Base-by-base conservation (phyloP, 2,888 invertebrate genomes). In the Matsumyia berberina region DNA sequence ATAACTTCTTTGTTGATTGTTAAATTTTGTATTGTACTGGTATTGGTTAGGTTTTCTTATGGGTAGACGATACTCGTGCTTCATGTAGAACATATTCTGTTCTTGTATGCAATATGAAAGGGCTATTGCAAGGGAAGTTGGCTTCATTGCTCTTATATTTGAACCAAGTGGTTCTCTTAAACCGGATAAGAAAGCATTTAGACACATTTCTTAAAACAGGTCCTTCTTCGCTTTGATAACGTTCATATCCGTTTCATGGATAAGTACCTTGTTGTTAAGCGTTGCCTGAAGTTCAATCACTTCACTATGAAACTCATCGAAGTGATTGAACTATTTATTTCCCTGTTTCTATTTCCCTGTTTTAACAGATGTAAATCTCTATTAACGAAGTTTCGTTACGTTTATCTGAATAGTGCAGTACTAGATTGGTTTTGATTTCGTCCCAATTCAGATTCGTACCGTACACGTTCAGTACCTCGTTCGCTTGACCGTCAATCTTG, bases 91-190 rank as follows among this genome's bases (percentile, higher is more conserved):
- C 12, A 69, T 86, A 3, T 79, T 83, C 12, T 74, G 66, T 74
- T 86, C 86, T 31, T 76, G 31, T 8, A 87, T 73, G 8, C 87
- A 86, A 8, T 37, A 80, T 5, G 70, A 55, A 11, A 86, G 78
- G 15, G 82, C 86, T 39, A 42, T 69, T 9, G 80, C 66, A 6
- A 87, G 19, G 0, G 80, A 74, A 11, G 33, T 24, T n/a, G 87
- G 83, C 44, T 72, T 77, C 79, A 85, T 87, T 15, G 86, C 81
- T 66, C 81, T 77, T 33, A 87, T 81, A 2, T 53, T 81, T 5
- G 86, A 86, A 7, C 86, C 78, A 1, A 83, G 8, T 8, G 86
- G 86, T 78, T 80, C 87, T 42, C 57, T 82, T 17, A 86, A 44
- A 3, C 86, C 86, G 1, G 44, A 74, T 17, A 87, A 15, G 19